Conservation (phyloP, 2,113 vertebrate species). For the Xenotilapia caudafasciata region DNA sequence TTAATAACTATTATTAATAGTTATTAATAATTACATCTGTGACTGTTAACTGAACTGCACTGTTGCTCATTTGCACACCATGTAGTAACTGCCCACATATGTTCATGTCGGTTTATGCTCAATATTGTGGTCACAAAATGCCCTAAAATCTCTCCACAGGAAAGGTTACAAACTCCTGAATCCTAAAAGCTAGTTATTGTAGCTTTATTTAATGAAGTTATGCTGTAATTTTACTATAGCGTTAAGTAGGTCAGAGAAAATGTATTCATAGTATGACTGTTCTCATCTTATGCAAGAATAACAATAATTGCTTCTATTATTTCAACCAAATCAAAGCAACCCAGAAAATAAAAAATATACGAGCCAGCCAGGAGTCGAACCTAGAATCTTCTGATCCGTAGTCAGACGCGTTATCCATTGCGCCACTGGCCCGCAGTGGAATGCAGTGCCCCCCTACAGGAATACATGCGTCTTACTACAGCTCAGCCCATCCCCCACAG, state of each 20-base stretch:
- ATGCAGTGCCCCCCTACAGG: not conserved
- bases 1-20: not conserved
- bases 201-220: not conserved
- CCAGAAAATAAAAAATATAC: not conserved
- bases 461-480: not conserved
- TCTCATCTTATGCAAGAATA: not conserved
- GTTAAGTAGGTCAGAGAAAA: not conserved
- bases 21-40: not conserved
- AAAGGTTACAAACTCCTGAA: not conserved
- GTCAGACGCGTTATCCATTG: constrained; percentile 75
- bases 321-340: not conserved
- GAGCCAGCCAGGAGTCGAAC: constrained; percentile 71
- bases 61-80: not conserved
- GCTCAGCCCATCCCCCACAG: not conserved
- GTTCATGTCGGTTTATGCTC: not conserved
- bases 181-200: not conserved
- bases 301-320: not conserved
- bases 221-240: not conserved
- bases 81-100: not conserved
- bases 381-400: constrained; percentile 89
- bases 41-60: not conserved
- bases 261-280: not conserved
- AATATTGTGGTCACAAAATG: not conserved
- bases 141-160: not conserved
- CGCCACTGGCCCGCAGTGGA: not conserved